Evolutionary conservation across 2,888 invertebrate genomes (phyloP).

Genomic region (Margaritifera margaritifera): DNA sequence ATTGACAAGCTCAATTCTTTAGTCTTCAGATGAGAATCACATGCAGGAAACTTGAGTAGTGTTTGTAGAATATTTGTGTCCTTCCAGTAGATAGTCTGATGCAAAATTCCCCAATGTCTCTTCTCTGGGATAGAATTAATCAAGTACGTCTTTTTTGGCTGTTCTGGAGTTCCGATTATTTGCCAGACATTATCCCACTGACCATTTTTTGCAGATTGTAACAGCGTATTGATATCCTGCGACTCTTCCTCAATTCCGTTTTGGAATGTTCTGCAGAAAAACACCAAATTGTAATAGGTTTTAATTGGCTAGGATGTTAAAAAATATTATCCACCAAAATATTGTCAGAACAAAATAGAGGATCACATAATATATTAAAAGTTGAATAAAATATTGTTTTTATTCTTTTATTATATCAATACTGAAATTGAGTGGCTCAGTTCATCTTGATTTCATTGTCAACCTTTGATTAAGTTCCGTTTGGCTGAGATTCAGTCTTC

Average conservation of each 20-base stretch:
- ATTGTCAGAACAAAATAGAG: no score
- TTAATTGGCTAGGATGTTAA: no score
- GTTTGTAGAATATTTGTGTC: conserved; percentile 2
- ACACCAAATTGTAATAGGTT: no score
- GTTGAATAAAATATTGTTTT: no score
- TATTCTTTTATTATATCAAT: no score
- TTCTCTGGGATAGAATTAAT: conserved; percentile 20
- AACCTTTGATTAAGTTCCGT: no score
- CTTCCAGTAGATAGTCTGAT: conserved; percentile 19
- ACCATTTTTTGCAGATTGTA: conserved; percentile 13
- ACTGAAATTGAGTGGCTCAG: no score
- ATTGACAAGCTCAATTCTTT: conserved; percentile 10
- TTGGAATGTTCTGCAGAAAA: no score
- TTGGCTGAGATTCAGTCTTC: no score
- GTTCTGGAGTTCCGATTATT: conserved; percentile 10
- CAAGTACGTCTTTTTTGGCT: conserved; percentile 11
- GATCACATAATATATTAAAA: no score
- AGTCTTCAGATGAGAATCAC: conserved; percentile 8
- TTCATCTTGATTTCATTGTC: no score
- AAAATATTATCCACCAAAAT: no score
- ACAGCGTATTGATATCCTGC: conserved; percentile 3
- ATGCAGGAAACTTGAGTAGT: conserved; percentile 5
- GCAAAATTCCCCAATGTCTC: conserved; percentile 15
- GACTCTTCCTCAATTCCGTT: conserved; percentile 10
- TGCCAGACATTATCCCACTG: conserved; percentile 11